Percentiles rank a stretch among this genome's conserved stretches.
These are phyloP conservation scores for Nibea albiflora DNA, from an alignment of 2,113 vertebrate species.

Conservation along the genomic window DNA sequence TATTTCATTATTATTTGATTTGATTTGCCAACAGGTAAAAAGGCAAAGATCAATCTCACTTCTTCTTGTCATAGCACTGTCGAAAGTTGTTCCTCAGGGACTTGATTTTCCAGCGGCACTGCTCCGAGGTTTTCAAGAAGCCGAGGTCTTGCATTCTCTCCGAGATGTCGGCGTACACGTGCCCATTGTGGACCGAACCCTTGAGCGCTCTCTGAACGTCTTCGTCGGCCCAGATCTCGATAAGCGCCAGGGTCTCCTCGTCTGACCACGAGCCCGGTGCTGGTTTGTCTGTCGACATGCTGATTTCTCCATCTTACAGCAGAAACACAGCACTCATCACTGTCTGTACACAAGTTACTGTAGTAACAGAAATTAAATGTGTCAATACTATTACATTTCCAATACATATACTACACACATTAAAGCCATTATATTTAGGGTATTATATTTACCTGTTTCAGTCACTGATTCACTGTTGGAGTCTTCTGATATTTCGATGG, in stretches of 20 bases:
- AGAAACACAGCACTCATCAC: constrained; percentile 1
- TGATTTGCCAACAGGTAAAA: not conserved
- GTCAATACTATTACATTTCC: not conserved
- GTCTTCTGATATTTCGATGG: constrained; percentile 79
- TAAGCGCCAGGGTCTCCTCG: constrained; percentile 72
- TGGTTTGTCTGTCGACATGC: constrained; percentile 37
- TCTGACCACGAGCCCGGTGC: constrained; percentile 70
- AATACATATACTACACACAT: no score
- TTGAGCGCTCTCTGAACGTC: constrained; percentile 74
- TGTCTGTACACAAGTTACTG: not conserved
- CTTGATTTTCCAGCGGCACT: constrained; percentile 82
- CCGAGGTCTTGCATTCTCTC: constrained; percentile 68
- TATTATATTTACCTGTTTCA: constrained; percentile 60
- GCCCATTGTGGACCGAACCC: constrained; percentile 71
- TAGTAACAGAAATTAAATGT: not conserved
- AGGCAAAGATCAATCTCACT: constrained; percentile 55
- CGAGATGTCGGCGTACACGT: constrained; percentile 75
- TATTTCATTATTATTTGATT: not conserved
- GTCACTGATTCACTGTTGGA: constrained; percentile 59
- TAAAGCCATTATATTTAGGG: no score
- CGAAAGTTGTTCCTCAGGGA: constrained; percentile 76
- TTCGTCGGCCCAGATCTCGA: constrained; percentile 78
- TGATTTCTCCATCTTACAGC: constrained; percentile 48
- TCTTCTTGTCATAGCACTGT: constrained; percentile 76
- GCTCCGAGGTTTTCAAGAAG: constrained; percentile 70